These are phyloP conservation scores for Caradrina kadenii DNA, from an alignment of 2,888 invertebrate species.

Conservation along the genomic window DNA sequence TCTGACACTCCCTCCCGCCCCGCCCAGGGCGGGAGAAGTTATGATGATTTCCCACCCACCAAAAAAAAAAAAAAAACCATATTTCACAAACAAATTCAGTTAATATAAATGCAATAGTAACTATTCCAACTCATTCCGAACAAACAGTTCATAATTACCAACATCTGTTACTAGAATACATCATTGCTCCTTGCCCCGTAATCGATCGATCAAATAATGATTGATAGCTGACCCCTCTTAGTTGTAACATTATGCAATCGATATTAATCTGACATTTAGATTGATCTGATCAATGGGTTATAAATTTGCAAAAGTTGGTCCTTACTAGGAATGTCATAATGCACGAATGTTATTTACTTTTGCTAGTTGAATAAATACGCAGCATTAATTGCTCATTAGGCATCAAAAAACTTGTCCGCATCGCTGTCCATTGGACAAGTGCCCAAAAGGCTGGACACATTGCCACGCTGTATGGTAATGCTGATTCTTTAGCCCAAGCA, in stretches of 20 bases:
- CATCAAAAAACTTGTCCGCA: no score
- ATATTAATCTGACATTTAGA: conserved; percentile 46
- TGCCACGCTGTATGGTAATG: no score
- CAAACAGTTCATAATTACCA: conserved; percentile 26
- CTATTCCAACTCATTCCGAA: conserved; percentile 4
- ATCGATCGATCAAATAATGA: conserved; percentile 54
- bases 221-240: conserved; percentile 54
- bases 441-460: no score
- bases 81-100: background rate
- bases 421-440: no score
- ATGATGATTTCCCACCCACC: no score
- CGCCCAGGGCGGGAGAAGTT: no score
- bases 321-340: background rate
- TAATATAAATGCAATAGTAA: background rate
- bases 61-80: background rate
- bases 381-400: no score
- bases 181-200: conserved; percentile 18
- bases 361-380: no score
- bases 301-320: conserved; percentile 12
- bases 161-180: conserved; percentile 44
- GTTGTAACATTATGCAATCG: conserved; percentile 31
- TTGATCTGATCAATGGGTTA: conserved; percentile 42
- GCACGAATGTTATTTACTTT: no score
- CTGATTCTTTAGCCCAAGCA: no score
- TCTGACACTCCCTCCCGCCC: no score